Evolutionary conservation across 2,888 invertebrate genomes (phyloP).

Genomic region (Morpho deidamia): DNA sequence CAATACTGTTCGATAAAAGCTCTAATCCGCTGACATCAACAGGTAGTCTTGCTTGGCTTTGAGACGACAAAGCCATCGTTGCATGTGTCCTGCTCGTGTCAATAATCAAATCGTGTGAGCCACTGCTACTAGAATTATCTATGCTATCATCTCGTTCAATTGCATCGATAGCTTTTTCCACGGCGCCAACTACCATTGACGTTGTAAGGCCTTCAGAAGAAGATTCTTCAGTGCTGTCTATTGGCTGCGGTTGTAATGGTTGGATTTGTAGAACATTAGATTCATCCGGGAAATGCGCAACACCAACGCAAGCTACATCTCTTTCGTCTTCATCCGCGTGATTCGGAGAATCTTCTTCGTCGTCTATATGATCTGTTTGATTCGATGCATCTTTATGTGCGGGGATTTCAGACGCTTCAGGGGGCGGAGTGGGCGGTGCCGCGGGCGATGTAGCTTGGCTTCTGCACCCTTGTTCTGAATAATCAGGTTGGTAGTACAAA

Average conservation of each 20-base stretch:
- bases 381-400: slow-evolving; percentile 89
- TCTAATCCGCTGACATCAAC: slow-evolving; percentile 90
- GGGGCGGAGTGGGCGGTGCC: slow-evolving; percentile 72
- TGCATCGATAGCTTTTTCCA: slow-evolving; percentile 64
- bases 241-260: slow-evolving; percentile 37
- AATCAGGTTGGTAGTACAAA: slow-evolving; percentile 77
- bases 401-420: slow-evolving; percentile 76
- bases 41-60: slow-evolving; percentile 37
- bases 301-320: slow-evolving; percentile 66
- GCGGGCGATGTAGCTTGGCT: slow-evolving; percentile 80
- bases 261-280: slow-evolving; percentile 36
- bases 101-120: slow-evolving; percentile 66
- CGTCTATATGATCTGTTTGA: slow-evolving; percentile 88
- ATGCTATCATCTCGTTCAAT: slow-evolving; percentile 61
- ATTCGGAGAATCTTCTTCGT: slow-evolving; percentile 80
- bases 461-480: slow-evolving; percentile 69
- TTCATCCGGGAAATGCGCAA: slow-evolving; percentile 66
- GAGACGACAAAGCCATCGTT: slow-evolving; percentile 29
- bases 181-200: slow-evolving; percentile 50
- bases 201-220: slow-evolving; percentile 54
- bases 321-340: slow-evolving; percentile 68
- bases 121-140: slow-evolving; percentile 62
- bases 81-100: slow-evolving; percentile 61
- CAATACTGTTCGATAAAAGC: slow-evolving; percentile 90
- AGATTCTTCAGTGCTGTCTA: slow-evolving; percentile 63